phyloP scores from a whole-genome alignment of 2,888 invertebrate genomes.

The Marasmarcha lunaedactyla region DNA sequence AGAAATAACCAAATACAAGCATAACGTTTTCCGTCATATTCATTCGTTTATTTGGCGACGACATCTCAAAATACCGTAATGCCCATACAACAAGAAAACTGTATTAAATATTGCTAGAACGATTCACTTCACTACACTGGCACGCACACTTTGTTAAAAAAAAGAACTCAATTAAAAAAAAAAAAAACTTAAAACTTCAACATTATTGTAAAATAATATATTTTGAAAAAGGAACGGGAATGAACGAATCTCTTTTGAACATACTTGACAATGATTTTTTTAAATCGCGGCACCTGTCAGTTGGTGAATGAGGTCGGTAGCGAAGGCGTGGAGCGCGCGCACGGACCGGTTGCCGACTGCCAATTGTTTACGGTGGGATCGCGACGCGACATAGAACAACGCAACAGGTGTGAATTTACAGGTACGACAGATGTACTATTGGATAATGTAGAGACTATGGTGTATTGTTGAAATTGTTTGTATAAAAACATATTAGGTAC shows the following conservation, averaged over 20 bases:
- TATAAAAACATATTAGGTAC: no score
- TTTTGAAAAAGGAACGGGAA: slow-evolving; percentile 11
- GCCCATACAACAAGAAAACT: neutral
- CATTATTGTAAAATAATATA: neutral
- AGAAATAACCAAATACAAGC: no score
- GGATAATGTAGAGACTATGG: neutral
- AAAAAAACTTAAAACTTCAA: no score
- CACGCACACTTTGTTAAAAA: neutral
- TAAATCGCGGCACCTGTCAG: slow-evolving; percentile 32
- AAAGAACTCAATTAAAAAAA: neutral
- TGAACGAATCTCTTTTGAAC: slow-evolving; percentile 41
- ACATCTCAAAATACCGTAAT: slow-evolving; percentile 1
- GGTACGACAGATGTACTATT: slow-evolving; percentile 21
- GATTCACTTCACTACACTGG: neutral
- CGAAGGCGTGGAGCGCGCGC: slow-evolving; percentile 18
- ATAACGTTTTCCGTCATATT: no score
- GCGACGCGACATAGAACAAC: slow-evolving; percentile 39
- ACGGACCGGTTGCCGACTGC: slow-evolving; percentile 55
- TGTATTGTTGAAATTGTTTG: no score
- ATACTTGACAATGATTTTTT: slow-evolving; percentile 24
- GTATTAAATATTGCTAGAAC: neutral
- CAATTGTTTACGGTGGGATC: slow-evolving; percentile 52
- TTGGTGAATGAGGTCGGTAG: slow-evolving; percentile 8
- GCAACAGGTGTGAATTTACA: slow-evolving; percentile 16
- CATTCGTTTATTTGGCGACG: neutral